Conservation (phyloP, 2,113 vertebrate genomes). For the Australoheros scitulus region DNA sequence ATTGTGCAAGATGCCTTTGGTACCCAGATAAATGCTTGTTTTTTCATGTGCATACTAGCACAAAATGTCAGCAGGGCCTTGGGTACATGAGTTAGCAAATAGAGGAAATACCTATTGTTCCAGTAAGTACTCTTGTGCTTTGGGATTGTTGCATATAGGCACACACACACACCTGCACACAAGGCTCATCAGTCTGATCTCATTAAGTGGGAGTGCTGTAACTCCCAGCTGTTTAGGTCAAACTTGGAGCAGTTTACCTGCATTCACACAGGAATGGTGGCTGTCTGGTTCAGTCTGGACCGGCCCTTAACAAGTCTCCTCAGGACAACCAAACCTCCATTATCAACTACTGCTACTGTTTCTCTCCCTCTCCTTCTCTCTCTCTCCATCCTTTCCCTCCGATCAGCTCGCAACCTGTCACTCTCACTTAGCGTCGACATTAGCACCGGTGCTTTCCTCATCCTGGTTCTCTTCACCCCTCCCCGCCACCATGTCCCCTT, state of each 20-base stretch:
- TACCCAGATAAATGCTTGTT: conserved; percentile 21
- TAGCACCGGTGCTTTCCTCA: conserved; percentile 86
- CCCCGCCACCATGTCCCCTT: conserved; percentile 60
- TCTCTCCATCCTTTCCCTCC: conserved; percentile 49
- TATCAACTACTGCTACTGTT: conserved; percentile 55
- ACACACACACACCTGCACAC: conserved; percentile 36
- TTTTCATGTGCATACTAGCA: conserved; percentile 10
- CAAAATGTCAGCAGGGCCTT: conserved; percentile 37
- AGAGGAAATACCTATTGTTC: conserved; percentile 54
- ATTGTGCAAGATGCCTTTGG: conserved; percentile 42
- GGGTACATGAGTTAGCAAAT: conserved; percentile 12
- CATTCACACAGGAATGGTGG: conserved; percentile 58
- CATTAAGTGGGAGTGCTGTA: conserved; percentile 60
- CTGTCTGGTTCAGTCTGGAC: conserved; percentile 70
- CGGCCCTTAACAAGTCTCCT: conserved; percentile 78
- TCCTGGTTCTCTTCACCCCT: conserved; percentile 67
- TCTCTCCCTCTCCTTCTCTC: conserved; percentile 56
- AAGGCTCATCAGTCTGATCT: conserved; percentile 61
- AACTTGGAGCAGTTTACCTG: conserved; percentile 76
- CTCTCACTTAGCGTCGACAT: conserved; percentile 95
- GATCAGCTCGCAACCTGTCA: conserved; percentile 88
- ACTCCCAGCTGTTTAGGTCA: conserved; percentile 74
- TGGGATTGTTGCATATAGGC: conserved; percentile 37
- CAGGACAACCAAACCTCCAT: conserved; percentile 73
- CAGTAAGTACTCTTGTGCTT: conserved; percentile 53